phyloP scores from a whole-genome alignment of 92 coral and sea anemone species.

The Metridium senile region DNA sequence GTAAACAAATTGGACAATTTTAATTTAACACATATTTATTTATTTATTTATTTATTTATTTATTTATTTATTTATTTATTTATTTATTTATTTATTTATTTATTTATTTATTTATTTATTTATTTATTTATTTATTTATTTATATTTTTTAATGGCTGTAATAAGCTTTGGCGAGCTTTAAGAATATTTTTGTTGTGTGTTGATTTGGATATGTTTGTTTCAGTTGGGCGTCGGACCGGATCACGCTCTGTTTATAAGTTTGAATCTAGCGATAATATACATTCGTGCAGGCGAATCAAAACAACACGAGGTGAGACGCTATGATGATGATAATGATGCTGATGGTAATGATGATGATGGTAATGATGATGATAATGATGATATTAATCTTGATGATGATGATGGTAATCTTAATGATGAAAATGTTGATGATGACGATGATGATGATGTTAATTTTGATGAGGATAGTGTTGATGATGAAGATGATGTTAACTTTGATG shows the following conservation, averaged over 20 bases:
- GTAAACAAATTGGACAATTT: background rate
- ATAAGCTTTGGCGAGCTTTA: too few species aligned
- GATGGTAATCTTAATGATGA: constrained; percentile 20
- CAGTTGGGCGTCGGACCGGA: constrained; percentile 80
- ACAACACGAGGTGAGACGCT: constrained; percentile 62
- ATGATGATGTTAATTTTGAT: constrained; percentile 14
- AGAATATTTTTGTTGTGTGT: too few species aligned
- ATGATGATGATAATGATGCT: background rate
- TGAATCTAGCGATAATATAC: constrained; percentile 88
- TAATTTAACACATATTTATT: constrained; percentile 1
- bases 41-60: too few species aligned
- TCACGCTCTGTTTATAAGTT: constrained; percentile 78
- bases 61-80: too few species aligned
- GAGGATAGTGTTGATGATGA: constrained; percentile 12
- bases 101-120: too few species aligned
- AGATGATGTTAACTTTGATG: too few species aligned
- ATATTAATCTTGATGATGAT: too few species aligned
- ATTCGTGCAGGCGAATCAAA: constrained; percentile 73
- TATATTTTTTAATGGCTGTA: too few species aligned
- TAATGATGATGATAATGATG: constrained; percentile 2
- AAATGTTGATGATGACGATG: constrained; percentile 19
- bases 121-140: too few species aligned
- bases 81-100: too few species aligned
- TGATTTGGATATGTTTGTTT: constrained; percentile 2
- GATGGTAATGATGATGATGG: constrained; percentile 12